These are phyloP conservation scores for Mylabris sibirica DNA, from an alignment of 2,888 invertebrate genomes.

Conservation along the genomic window DNA sequence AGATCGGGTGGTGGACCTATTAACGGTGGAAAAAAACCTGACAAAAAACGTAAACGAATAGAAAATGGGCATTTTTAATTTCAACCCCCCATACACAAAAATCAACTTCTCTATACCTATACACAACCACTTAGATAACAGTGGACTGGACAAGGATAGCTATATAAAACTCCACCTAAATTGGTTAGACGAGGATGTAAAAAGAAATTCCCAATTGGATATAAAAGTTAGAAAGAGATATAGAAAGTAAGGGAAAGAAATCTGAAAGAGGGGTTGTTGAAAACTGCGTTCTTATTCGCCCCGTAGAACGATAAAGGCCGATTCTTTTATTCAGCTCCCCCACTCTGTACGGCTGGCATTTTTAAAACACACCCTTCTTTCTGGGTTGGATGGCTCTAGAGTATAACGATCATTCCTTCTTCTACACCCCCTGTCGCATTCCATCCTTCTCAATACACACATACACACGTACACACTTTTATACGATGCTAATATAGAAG, in stretches of 20 bases:
- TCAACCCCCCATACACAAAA: background rate
- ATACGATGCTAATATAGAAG: background rate
- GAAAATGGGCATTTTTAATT: conserved; percentile 1
- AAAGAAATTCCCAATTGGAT: background rate
- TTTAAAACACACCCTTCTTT: conserved; percentile 50
- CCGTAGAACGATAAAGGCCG: conserved; percentile 43
- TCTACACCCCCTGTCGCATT: conserved; percentile 11
- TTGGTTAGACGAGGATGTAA: background rate
- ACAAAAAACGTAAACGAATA: conserved; percentile 9
- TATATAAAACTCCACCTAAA: conserved; percentile 2
- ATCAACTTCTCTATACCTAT: too few relatives aligned
- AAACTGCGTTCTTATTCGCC: conserved; percentile 50
- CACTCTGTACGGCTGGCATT: conserved; percentile 38
- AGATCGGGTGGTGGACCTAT: background rate
- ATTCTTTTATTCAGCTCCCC: conserved; percentile 43
- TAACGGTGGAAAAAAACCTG: background rate
- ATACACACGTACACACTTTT: background rate
- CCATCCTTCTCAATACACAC: background rate
- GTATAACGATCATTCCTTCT: conserved; percentile 23
- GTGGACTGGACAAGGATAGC: background rate
- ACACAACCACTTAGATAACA: background rate
- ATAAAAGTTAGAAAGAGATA: conserved; percentile 19
- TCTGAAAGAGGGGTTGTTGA: conserved; percentile 45
- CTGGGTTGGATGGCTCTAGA: conserved; percentile 14
- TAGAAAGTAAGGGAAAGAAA: conserved; percentile 37